A percentile compares a stretch with the other conserved stretches of the same genome.
phyloP scores from a whole-genome alignment of 2,888 invertebrate genomes.

The Mystacides longicornis region DNA sequence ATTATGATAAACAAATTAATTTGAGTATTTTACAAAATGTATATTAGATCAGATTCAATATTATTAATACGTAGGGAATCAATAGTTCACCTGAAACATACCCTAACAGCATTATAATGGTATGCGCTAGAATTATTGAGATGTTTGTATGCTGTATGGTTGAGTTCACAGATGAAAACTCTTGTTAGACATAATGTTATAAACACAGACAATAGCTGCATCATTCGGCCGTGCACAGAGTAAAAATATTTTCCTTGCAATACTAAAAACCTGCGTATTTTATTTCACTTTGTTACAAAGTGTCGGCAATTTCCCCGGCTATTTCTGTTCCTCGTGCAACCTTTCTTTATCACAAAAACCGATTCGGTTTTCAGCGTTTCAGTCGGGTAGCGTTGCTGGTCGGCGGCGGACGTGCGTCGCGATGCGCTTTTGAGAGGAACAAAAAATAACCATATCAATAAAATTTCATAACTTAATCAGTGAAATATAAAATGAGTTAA shows the following conservation, averaged over 20 bases:
- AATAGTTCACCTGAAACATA: too few relatives aligned
- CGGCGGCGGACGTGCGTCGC: slow-evolving; percentile 5
- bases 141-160: too few relatives aligned
- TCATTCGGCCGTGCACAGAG: not conserved
- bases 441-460: slow-evolving; percentile 1
- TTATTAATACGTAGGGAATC: too few relatives aligned
- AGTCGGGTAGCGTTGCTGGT: slow-evolving; percentile 12
- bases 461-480: not conserved
- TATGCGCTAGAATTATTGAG: too few relatives aligned
- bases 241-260: not conserved
- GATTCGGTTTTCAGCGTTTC: not conserved
- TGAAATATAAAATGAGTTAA: too few relatives aligned
- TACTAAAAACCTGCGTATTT: not conserved
- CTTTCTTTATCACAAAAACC: slow-evolving; percentile 4
- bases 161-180: not conserved
- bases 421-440: slow-evolving; percentile 8
- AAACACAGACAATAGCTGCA: not conserved
- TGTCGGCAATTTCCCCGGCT: not conserved
- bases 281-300: not conserved
- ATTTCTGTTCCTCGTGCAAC: not conserved
- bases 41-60: too few relatives aligned
- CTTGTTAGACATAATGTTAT: not conserved
- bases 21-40: too few relatives aligned
- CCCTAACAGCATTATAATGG: too few relatives aligned
- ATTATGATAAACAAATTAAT: too few relatives aligned